Evolutionary conservation across 2,888 invertebrate genomes (phyloP), one percentile per base, ranked within the genome.

Genomic region (Coenonympha arcania): DNA sequence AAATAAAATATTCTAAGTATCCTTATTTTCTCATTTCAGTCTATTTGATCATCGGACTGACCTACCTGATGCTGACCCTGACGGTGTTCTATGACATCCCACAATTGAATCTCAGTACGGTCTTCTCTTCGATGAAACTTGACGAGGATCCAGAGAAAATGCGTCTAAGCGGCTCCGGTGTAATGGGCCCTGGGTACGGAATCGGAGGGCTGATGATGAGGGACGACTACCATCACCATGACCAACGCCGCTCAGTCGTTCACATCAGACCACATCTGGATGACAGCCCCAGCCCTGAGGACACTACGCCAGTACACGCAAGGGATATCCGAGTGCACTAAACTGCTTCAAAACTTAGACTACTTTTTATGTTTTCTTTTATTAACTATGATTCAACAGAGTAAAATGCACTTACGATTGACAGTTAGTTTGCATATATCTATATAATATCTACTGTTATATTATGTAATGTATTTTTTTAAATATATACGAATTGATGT

Each of bases 41-140:
- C 56, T 95, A 94, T 76, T 87, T 95, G n/a, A 82, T 94, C 65
- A 66, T 91, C 67, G 95, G 95, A 24, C 88, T 95, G 55, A 91
- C 93, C 13, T 92, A 92, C 79, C 90, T 95, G 88, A 94, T 95
- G 93, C 87, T 95, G 62, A 90, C 92, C 9, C 80, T 95, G 67
- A 93, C 94, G 1, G 92, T 95, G 19, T 92, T 95, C 82, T 95
- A 95, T 80, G 95, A 95, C 74, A 94, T 96, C 61, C 95, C 95
- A 3, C 94, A 95, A 81, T 87, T 95, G 62, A 95, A 95, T 78
- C 80, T 95, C 51, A 93, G 94, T 59, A 88, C 91, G 54, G 89
- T 94, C 34, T 94, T 95, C 76, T 90, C 93, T 41, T 87, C 91
- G 56, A 88, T 90, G 55, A 84, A 87, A 58, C 81, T 86, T 1